Evolutionary conservation across 2,797 vertebrate genomes (phyloP).

Genomic region (Sciurus carolinensis): DNA sequence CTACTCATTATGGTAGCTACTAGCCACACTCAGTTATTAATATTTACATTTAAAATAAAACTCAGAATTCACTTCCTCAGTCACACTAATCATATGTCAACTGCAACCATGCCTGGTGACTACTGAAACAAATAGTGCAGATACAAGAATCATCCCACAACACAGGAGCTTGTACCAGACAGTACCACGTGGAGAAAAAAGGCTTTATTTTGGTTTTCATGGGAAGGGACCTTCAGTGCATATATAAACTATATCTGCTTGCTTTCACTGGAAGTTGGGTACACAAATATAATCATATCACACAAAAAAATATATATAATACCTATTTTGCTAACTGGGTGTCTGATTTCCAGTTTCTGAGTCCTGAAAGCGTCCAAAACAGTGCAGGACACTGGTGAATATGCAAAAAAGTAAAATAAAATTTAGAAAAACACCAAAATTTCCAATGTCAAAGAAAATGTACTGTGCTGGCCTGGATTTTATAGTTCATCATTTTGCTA

Average conservation of each 20-base stretch:
- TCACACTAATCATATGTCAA: not conserved
- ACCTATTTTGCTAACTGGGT: not conserved
- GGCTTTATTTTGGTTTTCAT: not conserved
- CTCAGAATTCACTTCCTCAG: not conserved
- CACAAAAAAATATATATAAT: not conserved
- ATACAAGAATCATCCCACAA: not conserved
- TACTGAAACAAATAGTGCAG: not conserved
- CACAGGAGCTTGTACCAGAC: not conserved
- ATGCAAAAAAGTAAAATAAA: not conserved
- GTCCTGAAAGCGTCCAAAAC: not conserved
- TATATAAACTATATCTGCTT: not conserved
- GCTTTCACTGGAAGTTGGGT: not conserved
- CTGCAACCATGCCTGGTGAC: not conserved
- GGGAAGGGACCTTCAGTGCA: not conserved
- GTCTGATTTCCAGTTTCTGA: not conserved
- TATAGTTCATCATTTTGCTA: conserved; percentile 7
- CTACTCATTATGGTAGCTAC: not conserved
- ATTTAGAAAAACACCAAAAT: not conserved
- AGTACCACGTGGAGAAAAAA: not conserved
- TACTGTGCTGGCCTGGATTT: not conserved
- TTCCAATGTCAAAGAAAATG: conserved; percentile 32
- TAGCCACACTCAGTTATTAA: not conserved
- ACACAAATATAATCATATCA: not conserved
- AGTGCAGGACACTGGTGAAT: not conserved
- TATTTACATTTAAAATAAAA: conserved; percentile 41